These are phyloP conservation scores for Centroberyx gerrardi DNA, from an alignment of 2,797 vertebrate genomes.

Conservation along the genomic window DNA sequence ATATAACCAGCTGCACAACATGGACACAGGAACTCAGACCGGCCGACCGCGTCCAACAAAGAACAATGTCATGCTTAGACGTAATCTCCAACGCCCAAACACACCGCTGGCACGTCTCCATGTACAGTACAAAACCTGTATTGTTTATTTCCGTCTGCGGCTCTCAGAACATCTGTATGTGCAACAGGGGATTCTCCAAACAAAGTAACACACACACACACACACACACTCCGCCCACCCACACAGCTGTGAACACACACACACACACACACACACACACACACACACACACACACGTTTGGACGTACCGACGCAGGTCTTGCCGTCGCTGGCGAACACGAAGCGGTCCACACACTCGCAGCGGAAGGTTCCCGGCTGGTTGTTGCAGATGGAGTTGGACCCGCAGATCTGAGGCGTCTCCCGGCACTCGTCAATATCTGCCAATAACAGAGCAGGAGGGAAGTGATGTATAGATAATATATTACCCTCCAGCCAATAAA, in stretches of 20 bases:
- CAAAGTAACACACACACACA: conserved; percentile 11
- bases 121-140: neutral
- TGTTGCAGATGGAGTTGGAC: conserved; percentile 85
- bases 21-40: too few relatives aligned
- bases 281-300: neutral
- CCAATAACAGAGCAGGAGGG: neutral
- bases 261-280: neutral
- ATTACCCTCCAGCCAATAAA: too few relatives aligned
- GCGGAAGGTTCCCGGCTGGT: conserved; percentile 91
- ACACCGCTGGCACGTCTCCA: neutral
- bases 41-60: too few relatives aligned
- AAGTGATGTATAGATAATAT: too few relatives aligned
- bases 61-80: too few relatives aligned
- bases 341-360: conserved; percentile 90
- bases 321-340: conserved; percentile 84
- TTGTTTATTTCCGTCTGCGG: conserved; percentile 25
- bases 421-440: conserved; percentile 87
- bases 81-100: too few relatives aligned
- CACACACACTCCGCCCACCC: conserved; percentile 12
- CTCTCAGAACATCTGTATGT: conserved; percentile 38
- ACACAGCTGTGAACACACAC: conserved; percentile 36
- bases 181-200: conserved; percentile 26
- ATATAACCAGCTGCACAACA: too few relatives aligned
- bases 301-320: conserved; percentile 67
- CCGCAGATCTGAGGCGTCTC: conserved; percentile 87